phyloP scores from a whole-genome alignment of 2,888 invertebrate genomes.

The Cetonia aurata region DNA sequence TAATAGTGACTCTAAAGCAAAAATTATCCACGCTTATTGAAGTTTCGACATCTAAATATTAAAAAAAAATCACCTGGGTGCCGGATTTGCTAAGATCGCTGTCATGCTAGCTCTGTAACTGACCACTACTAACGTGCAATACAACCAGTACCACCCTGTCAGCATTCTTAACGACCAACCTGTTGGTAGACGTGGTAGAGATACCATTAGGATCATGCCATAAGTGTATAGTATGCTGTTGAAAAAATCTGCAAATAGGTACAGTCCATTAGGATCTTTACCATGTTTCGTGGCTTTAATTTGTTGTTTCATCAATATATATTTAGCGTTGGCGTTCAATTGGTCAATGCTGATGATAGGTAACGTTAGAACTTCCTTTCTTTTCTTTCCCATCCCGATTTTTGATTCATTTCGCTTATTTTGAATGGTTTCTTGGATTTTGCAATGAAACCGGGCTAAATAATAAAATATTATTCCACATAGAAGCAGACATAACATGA shows the following conservation, averaged over 20 bases:
- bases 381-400: conserved; percentile 46
- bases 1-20: conserved; percentile 78
- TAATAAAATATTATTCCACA: conserved; percentile 77
- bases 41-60: conserved; percentile 19
- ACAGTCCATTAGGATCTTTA: conserved; percentile 69
- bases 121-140: conserved; percentile 83
- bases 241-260: conserved; percentile 78
- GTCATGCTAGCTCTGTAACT: conserved; percentile 88
- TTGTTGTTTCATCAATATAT: conserved; percentile 59
- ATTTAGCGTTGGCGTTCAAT: conserved; percentile 58
- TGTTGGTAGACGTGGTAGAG: conserved; percentile 80
- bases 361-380: conserved; percentile 55
- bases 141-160: conserved; percentile 91
- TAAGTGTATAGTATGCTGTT: conserved; percentile 85
- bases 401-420: conserved; percentile 5
- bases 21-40: neutral
- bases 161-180: conserved; percentile 85
- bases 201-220: conserved; percentile 84
- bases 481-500: conserved; percentile 75
- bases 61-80: conserved; percentile 70
- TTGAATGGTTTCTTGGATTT: conserved; percentile 56
- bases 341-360: conserved; percentile 54
- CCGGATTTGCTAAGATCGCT: conserved; percentile 84
- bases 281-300: conserved; percentile 56
- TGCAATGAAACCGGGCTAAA: conserved; percentile 73